phyloP scores from a whole-genome alignment of 2,113 vertebrate genomes.

The Hippocampus zosterae region DNA sequence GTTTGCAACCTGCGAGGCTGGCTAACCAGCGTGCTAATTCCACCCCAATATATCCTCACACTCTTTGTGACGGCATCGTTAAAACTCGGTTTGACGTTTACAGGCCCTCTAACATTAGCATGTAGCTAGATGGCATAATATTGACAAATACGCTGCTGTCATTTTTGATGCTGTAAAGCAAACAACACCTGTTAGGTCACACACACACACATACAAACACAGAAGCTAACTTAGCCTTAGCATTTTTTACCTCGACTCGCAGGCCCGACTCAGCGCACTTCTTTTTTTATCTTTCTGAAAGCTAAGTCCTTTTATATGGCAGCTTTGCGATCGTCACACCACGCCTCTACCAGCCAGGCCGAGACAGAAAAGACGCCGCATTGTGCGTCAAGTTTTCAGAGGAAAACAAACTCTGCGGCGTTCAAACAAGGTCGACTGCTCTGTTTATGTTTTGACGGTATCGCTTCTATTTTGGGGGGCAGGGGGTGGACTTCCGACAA shows the following conservation, averaged over 20 bases:
- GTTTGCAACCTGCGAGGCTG: background rate
- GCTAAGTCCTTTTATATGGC: constrained; percentile 57
- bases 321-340: constrained; percentile 33
- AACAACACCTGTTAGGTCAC: constrained; percentile 5
- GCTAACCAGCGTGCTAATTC: background rate
- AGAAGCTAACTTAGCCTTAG: constrained; percentile 45
- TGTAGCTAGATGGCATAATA: constrained; percentile 3
- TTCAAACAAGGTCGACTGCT: constrained; percentile 43
- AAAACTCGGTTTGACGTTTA: background rate
- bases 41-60: background rate
- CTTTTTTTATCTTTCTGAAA: constrained; percentile 10
- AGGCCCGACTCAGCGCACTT: constrained; percentile 67
- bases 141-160: background rate
- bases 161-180: background rate
- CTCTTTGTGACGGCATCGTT: constrained; percentile 5
- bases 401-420: constrained; percentile 16
- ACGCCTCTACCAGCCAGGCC: constrained; percentile 25
- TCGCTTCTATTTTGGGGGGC: constrained; percentile 10
- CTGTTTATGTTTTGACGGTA: constrained; percentile 76
- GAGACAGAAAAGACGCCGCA: constrained; percentile 37
- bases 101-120: background rate
- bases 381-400: constrained; percentile 27
- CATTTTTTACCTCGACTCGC: constrained; percentile 57
- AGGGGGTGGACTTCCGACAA: background rate
- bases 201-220: background rate